phyloP scores from a whole-genome alignment of 2,888 invertebrate genomes.

The Elmis aenea region DNA sequence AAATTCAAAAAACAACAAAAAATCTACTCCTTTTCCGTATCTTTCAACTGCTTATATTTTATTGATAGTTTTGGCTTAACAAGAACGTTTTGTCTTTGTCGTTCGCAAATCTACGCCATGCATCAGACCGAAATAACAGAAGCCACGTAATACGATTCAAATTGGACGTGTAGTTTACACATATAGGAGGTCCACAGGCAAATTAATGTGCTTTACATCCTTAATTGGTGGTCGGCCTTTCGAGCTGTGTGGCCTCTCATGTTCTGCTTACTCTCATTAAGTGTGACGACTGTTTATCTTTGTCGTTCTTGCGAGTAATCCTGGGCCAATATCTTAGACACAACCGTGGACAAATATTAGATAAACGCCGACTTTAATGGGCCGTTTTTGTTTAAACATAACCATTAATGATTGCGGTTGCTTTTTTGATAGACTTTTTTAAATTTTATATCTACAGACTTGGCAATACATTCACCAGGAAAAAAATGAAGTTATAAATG shows the following conservation, averaged over 20 bases:
- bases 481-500: no score
- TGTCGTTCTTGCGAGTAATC: constrained; percentile 31
- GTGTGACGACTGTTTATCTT: constrained; percentile 25
- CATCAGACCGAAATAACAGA: constrained; percentile 10
- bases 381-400: constrained; percentile 45
- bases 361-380: constrained; percentile 46
- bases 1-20: constrained; percentile 12
- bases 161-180: constrained; percentile 34
- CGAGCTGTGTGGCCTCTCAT: constrained; percentile 44
- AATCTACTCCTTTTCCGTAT: constrained; percentile 11
- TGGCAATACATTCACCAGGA: no score
- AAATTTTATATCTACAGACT: constrained; percentile 11
- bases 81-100: no score
- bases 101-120: neutral
- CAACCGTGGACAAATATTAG: constrained; percentile 47
- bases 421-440: constrained; percentile 27
- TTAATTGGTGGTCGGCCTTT: constrained; percentile 43
- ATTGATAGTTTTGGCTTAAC: no score
- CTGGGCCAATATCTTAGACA: constrained; percentile 37
- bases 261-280: constrained; percentile 14
- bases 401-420: constrained; percentile 40
- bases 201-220: constrained; percentile 49
- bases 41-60: no score
- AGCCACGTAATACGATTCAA: constrained; percentile 19
- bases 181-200: constrained; percentile 45